These are phyloP conservation scores for Theropithecus gelada DNA, from an alignment of 2,113 vertebrate species.

Conservation along the genomic window DNA sequence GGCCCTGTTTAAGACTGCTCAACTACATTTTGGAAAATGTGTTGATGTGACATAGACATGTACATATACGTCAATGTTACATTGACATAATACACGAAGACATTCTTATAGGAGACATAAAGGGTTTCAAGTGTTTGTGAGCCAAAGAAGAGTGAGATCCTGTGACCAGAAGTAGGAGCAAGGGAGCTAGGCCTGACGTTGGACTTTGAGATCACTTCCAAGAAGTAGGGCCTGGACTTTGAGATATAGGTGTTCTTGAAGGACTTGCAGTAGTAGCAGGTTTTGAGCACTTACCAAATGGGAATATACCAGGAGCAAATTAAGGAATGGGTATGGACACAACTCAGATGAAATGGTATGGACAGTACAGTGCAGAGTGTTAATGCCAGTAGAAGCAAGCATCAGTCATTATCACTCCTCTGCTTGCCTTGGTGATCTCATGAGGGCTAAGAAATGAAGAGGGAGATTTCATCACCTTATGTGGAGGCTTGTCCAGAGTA, in stretches of 20 bases:
- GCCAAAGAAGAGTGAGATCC: neutral
- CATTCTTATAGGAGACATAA: neutral
- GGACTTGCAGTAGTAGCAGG: accelerated
- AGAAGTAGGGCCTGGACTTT: neutral
- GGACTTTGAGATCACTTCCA: neutral
- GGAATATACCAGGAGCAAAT: neutral
- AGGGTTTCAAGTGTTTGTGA: neutral
- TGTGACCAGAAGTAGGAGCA: neutral
- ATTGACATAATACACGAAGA: neutral
- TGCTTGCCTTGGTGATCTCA: neutral
- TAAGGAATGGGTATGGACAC: neutral
- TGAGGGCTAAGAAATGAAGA: neutral
- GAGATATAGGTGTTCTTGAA: neutral
- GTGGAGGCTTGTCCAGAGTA: neutral
- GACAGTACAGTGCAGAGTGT: neutral
- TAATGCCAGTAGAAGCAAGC: accelerated
- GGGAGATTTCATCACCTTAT: neutral
- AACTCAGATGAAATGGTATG: neutral
- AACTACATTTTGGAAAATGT: neutral
- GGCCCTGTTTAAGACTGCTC: neutral
- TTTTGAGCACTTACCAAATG: neutral
- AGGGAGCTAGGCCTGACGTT: neutral
- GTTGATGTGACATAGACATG: neutral
- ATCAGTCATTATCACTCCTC: neutral
- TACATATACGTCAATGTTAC: too few relatives aligned